Percentiles rank a stretch among this genome's conserved stretches.
These are phyloP conservation scores for Acanthopagrus latus DNA, from an alignment of 2,797 vertebrate genomes.

Conservation along the genomic window DNA sequence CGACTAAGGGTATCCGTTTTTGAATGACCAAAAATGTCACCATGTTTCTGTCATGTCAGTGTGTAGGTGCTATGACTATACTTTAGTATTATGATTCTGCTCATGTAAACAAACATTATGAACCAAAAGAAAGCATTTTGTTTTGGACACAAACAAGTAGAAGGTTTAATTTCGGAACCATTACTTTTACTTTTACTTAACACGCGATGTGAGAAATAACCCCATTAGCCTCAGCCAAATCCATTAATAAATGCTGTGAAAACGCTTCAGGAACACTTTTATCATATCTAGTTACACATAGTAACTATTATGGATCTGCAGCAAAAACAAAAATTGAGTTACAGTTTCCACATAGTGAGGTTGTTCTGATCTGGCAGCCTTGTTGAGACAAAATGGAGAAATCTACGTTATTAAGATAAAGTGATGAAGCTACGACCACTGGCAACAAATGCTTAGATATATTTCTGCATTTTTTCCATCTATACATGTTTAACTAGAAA, in stretches of 20 bases:
- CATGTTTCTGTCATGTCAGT: neutral
- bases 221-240: neutral
- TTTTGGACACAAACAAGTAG: neutral
- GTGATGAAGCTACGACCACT: conserved; percentile 7
- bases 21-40: neutral
- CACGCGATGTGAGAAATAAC: neutral
- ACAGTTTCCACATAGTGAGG: conserved; percentile 1
- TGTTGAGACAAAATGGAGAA: neutral
- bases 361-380: conserved; percentile 19
- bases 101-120: neutral
- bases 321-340: conserved; percentile 21
- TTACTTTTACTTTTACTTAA: neutral
- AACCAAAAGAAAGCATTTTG: neutral
- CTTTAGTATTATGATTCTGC: neutral
- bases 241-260: neutral
- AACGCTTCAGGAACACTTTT: neutral
- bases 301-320: neutral
- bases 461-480: neutral
- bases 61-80: neutral
- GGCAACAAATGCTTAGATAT: conserved; percentile 6
- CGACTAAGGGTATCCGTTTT: neutral
- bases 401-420: conserved; percentile 14
- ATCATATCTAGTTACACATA: neutral
- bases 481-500: neutral
- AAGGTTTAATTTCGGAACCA: neutral